These are phyloP conservation scores for Coecobrya sp. DNA, from an alignment of 2,888 invertebrate species.

Conservation along the genomic window DNA sequence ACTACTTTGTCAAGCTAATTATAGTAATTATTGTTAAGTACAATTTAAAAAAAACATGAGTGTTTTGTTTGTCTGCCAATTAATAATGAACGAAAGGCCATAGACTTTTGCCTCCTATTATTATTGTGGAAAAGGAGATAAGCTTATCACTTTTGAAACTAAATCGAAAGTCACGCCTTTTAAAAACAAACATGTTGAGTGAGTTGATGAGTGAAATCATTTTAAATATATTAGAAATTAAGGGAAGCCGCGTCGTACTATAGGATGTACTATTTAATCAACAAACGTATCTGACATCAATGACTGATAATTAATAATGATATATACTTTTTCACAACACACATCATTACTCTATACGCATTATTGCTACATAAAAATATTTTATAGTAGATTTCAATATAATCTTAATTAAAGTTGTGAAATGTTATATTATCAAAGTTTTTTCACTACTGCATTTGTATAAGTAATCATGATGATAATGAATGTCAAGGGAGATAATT, in stretches of 20 bases:
- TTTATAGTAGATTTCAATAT: neutral
- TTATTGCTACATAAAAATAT: neutral
- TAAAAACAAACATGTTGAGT: too few relatives aligned
- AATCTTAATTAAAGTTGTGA: neutral
- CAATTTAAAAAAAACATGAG: neutral
- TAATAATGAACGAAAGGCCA: neutral
- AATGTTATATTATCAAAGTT: neutral
- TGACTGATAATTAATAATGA: constrained; percentile 46
- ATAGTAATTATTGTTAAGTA: too few relatives aligned
- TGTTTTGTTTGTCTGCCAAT: neutral
- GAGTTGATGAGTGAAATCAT: too few relatives aligned
- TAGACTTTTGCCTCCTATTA: too few relatives aligned
- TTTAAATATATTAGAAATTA: too few relatives aligned
- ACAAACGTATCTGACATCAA: constrained; percentile 52
- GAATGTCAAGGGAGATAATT: neutral
- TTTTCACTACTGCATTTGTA: too few relatives aligned
- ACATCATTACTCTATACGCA: neutral
- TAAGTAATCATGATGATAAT: too few relatives aligned
- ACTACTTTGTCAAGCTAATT: too few relatives aligned
- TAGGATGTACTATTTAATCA: neutral
- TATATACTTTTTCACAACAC: neutral
- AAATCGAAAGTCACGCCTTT: too few relatives aligned
- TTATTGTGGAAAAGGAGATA: neutral
- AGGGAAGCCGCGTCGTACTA: too few relatives aligned
- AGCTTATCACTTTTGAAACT: neutral